A percentile compares a stretch with the other conserved stretches of the same genome.
Evolutionary conservation across 2,113 vertebrate genomes (phyloP).

Genomic region (Glaucomys volans): DNA sequence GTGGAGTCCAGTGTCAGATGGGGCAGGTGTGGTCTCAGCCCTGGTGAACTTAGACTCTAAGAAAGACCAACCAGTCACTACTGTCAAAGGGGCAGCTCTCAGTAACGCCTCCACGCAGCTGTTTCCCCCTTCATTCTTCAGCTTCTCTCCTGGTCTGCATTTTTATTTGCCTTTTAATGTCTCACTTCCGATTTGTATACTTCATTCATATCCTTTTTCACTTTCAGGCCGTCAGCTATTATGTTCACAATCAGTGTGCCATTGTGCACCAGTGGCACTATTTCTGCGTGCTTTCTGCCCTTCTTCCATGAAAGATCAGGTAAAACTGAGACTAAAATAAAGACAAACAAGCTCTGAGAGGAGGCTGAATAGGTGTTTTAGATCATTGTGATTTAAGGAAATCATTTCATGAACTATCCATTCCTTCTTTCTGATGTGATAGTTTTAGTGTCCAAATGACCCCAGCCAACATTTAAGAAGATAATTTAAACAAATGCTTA

Average conservation of each 20-base stretch:
- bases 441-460: background rate
- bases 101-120: fast-evolving
- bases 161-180: background rate
- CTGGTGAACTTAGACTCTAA: background rate
- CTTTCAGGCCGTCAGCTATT: background rate
- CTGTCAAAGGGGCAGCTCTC: background rate
- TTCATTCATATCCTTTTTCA: background rate
- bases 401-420: background rate
- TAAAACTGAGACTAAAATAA: conserved; percentile 27
- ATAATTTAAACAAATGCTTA: conserved; percentile 38
- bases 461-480: background rate
- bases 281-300: background rate
- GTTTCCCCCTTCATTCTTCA: background rate
- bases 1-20: background rate
- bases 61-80: background rate
- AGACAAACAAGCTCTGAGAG: background rate
- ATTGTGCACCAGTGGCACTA: background rate
- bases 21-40: background rate
- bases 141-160: background rate
- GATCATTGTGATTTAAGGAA: background rate
- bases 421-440: background rate
- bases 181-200: background rate
- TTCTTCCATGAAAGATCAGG: background rate
- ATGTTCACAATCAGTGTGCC: background rate
- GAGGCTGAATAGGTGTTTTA: background rate